These are phyloP conservation scores for Spilosoma lubricipeda DNA, from an alignment of 2,888 invertebrate species.

Conservation along the genomic window DNA sequence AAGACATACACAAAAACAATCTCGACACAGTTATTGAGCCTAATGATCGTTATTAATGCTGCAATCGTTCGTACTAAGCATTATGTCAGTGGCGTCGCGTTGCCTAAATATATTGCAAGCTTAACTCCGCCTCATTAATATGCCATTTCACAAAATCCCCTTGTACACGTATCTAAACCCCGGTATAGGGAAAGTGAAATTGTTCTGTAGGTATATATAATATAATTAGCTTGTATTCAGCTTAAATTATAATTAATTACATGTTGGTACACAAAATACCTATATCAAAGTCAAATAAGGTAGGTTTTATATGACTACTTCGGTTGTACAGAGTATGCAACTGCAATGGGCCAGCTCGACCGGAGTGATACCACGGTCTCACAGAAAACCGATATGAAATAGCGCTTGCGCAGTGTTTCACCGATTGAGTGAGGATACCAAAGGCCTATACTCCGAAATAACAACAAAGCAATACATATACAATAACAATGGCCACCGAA, in stretches of 20 bases:
- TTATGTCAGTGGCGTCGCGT: conserved; percentile 37
- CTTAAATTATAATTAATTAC: not conserved
- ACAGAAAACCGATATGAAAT: too few relatives aligned
- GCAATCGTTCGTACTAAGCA: conserved; percentile 30
- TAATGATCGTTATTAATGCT: conserved; percentile 35
- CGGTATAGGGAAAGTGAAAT: conserved; percentile 16
- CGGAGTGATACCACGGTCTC: too few relatives aligned
- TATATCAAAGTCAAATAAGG: too few relatives aligned
- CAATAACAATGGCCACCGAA: too few relatives aligned
- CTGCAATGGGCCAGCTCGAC: too few relatives aligned
- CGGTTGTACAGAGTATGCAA: too few relatives aligned
- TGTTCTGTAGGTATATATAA: not conserved
- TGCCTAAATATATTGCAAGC: conserved; percentile 41
- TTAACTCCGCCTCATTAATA: conserved; percentile 50
- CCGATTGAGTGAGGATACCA: too few relatives aligned
- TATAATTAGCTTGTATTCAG: not conserved
- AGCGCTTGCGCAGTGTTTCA: too few relatives aligned
- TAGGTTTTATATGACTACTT: too few relatives aligned
- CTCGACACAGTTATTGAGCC: conserved; percentile 24
- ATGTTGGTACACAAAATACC: not conserved
- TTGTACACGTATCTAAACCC: conserved; percentile 19
- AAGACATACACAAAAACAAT: conserved; percentile 15
- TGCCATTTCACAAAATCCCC: conserved; percentile 51
- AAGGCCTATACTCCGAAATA: too few relatives aligned
- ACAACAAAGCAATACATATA: too few relatives aligned